These are phyloP conservation scores for Ericerus pela DNA, from an alignment of 1,140 invertebrate genomes.

Conservation along the genomic window DNA sequence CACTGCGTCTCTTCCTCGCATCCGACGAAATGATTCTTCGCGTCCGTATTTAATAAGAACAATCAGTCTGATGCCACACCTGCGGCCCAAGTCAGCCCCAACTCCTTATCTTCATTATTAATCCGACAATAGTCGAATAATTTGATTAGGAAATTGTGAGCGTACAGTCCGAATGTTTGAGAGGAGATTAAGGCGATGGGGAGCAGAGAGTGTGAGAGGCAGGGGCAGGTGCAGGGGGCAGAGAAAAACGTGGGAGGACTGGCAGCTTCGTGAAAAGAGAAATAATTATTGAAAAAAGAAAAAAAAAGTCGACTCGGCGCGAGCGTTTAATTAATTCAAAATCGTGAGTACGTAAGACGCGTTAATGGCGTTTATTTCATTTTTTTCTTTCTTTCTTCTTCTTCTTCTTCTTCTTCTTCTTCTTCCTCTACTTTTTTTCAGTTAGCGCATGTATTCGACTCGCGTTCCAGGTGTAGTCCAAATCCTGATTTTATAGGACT, in stretches of 20 bases:
- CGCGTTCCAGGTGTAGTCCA: too few relatives aligned
- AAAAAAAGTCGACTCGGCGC: conserved; percentile 8
- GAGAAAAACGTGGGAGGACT: conserved; percentile 9
- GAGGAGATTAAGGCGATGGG: too few relatives aligned
- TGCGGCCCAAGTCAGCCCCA: not conserved
- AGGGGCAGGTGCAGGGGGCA: too few relatives aligned
- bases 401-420: too few relatives aligned
- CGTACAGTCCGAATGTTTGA: conserved; percentile 3
- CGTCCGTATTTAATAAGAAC: conserved; percentile 10
- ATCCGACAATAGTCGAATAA: conserved; percentile 11
- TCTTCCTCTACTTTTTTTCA: too few relatives aligned
- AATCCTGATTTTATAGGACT: too few relatives aligned
- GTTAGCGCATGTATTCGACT: too few relatives aligned
- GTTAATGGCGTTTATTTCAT: conserved; percentile 5
- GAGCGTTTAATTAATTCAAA: conserved; percentile 12
- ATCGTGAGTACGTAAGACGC: conserved; percentile 5
- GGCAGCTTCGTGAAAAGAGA: conserved; percentile 10
- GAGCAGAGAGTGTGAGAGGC: too few relatives aligned
- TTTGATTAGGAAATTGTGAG: conserved; percentile 12
- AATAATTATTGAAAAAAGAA: too few relatives aligned
- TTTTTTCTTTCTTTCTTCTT: too few relatives aligned
- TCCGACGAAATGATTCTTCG: conserved; percentile 6
- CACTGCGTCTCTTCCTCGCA: too few relatives aligned
- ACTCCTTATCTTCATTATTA: conserved; percentile 8
- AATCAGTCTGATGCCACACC: conserved; percentile 11